Evolutionary conservation across 2,888 invertebrate species (phyloP), one percentile per base, ranked within the genome.

Genomic region (Carpatolechia fugitivella): DNA sequence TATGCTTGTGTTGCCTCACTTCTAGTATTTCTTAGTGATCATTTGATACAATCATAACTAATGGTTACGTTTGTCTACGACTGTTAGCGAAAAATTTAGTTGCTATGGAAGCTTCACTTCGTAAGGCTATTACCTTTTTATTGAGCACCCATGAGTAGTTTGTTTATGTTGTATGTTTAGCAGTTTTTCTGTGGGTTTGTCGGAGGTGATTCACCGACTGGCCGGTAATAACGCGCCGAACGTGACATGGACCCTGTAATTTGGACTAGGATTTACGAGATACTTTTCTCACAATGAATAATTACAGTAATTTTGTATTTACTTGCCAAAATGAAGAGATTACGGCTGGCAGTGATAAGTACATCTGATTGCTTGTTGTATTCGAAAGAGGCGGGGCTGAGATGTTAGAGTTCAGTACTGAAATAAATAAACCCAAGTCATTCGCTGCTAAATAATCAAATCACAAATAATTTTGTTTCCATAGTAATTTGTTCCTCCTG

Each of bases 241-340:
- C 76, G 72, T 72, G 76, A 74, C 74, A 74, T 73, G 71, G 69
- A 84, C 75, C 79, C 75, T 75, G 73, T 80, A 85, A 89, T 88
- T 84, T 82, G 60, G 66, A 58, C 64, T 64, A 69, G 74, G 85
- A 87, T 87, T 85, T 83, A 88, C 74, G 80, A 80, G 76, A 75
- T 78, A 74, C 79, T 78, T 70, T 69, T 66, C 76, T 67, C 66
- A 72, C 74, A 60, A 64, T 71, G 68, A 74, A 74, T 84, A 77
- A 87, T 87, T 82, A 85, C 75, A 79, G 83, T 82, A 67, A 85
- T 86, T 80, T 71, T 55, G 70, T 67, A 65, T 69, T 74, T 74
- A 72, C 69, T 81, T 82, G 78, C 83, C 84, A 74, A 87, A 84
- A 85, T 82, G 68, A 78, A 82, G 76, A 78, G 73, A 68, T 74